These are phyloP conservation scores for Corvus moneduloides DNA, from an alignment of 2,113 vertebrate genomes.

Conservation along the genomic window DNA sequence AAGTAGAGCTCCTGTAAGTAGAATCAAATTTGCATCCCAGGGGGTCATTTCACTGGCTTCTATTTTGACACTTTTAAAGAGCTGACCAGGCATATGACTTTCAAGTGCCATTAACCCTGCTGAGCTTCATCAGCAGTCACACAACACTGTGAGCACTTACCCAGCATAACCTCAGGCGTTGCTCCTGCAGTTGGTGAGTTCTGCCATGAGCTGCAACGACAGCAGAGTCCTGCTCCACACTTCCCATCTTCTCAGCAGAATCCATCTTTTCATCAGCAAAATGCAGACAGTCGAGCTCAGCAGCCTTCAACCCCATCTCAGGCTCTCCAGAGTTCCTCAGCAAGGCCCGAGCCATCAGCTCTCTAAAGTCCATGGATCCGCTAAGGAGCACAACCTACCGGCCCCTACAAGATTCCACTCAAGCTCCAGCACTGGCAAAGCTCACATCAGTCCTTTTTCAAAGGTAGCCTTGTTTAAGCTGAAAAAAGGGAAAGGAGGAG, in stretches of 20 bases:
- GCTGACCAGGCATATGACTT: not conserved
- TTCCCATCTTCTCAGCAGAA: not conserved
- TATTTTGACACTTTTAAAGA: not conserved
- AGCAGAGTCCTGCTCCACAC: not conserved
- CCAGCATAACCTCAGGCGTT: not conserved
- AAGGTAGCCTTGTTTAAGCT: not conserved
- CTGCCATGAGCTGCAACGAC: not conserved
- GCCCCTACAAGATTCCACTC: fast-evolving
- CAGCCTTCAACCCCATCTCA: not conserved
- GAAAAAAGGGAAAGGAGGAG: not conserved
- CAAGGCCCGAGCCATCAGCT: not conserved
- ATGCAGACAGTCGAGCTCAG: not conserved
- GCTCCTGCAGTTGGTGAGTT: not conserved
- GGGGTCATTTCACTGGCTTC: not conserved
- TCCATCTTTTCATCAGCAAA: not conserved
- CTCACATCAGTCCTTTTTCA: not conserved
- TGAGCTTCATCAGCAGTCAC: not conserved
- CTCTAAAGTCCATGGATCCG: fast-evolving
- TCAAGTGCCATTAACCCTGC: not conserved
- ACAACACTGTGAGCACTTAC: not conserved
- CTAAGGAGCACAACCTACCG: fast-evolving
- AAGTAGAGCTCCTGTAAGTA: not conserved
- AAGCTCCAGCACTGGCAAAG: fast-evolving
- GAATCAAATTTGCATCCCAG: not conserved
- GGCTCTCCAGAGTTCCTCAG: not conserved